Conservation (phyloP, 2,888 invertebrate species). For the Chirona hameri region DNA sequence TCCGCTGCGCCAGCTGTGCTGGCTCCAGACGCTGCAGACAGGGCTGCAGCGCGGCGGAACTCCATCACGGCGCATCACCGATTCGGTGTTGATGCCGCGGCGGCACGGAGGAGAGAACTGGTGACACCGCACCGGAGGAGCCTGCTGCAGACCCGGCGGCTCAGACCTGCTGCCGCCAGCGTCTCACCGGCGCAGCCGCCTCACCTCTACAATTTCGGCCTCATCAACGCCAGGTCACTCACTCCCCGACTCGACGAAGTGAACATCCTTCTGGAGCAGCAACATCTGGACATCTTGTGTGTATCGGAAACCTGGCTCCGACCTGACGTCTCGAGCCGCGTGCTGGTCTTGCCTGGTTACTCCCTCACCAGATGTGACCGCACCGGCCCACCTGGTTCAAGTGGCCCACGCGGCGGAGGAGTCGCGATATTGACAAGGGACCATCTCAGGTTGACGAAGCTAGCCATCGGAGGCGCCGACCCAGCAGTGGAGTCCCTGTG, state of each 20-base stretch:
- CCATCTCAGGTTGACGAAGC: background rate
- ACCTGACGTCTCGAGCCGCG: background rate
- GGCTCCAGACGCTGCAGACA: too few species aligned
- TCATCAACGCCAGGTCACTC: background rate
- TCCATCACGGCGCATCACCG: too few species aligned
- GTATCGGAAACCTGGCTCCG: background rate
- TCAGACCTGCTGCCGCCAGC: background rate
- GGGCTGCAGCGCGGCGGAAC: too few species aligned
- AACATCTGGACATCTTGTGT: background rate
- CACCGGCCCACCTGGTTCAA: background rate
- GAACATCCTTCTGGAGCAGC: background rate
- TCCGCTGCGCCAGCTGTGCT: too few species aligned
- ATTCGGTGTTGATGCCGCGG: too few species aligned
- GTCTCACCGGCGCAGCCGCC: background rate
- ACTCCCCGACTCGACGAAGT: background rate
- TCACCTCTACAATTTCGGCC: background rate
- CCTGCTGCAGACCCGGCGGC: background rate
- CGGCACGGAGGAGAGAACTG: too few species aligned
- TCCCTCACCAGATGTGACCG: background rate
- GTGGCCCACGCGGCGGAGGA: background rate
- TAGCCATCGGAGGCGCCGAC: background rate
- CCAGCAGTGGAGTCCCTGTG: background rate
- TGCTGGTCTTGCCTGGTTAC: background rate
- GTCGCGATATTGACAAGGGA: background rate
- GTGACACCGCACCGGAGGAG: background rate